Evolutionary conservation across 2,888 invertebrate genomes (phyloP).

Genomic region (Argyresthia albistria): DNA sequence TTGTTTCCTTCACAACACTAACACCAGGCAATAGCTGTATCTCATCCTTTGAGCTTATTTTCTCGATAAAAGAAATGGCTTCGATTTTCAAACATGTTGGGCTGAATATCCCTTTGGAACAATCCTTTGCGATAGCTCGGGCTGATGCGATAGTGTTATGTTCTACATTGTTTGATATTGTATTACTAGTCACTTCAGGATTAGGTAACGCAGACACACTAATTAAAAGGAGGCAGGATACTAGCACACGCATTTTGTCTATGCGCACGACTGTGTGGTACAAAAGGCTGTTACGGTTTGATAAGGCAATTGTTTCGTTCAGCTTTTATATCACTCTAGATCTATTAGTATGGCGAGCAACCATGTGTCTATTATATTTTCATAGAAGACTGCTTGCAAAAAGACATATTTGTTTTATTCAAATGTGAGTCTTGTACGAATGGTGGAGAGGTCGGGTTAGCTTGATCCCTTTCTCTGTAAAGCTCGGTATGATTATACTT

Average conservation of each 20-base stretch:
- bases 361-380: conserved; percentile 61
- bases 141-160: conserved; percentile 30
- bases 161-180: conserved; percentile 25
- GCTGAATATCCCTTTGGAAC: conserved; percentile 49
- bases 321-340: conserved; percentile 59
- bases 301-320: conserved; percentile 48
- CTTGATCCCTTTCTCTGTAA: conserved; percentile 1
- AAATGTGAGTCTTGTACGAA: conserved; percentile 11
- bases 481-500: background rate
- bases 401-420: conserved; percentile 19
- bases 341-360: conserved; percentile 43
- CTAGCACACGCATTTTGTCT: conserved; percentile 37
- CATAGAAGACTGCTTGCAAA: conserved; percentile 64
- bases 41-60: conserved; percentile 51
- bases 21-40: conserved; percentile 59
- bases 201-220: conserved; percentile 38
- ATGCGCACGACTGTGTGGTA: conserved; percentile 37
- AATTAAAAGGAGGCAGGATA: conserved; percentile 23
- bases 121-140: conserved; percentile 47
- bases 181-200: conserved; percentile 29
- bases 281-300: conserved; percentile 46
- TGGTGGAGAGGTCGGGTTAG: background rate
- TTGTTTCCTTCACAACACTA: conserved; percentile 77
- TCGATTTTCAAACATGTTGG: conserved; percentile 58
- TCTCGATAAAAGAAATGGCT: conserved; percentile 54